These are phyloP conservation scores for Vanessa atalanta DNA, from an alignment of 1,140 invertebrate species.

Conservation along the genomic window DNA sequence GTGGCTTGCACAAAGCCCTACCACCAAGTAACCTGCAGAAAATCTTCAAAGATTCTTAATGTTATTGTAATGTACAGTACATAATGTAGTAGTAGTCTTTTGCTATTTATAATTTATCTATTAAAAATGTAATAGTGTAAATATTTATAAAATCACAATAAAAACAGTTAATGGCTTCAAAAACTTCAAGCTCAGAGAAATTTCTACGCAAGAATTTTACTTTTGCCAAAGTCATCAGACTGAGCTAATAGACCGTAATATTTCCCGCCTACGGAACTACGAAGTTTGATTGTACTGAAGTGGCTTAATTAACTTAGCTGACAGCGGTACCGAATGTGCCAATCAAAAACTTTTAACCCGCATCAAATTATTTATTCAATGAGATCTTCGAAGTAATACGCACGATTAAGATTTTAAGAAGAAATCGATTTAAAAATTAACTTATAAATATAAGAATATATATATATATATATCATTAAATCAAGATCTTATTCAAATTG, in stretches of 20 bases:
- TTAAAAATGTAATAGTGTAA: too few relatives aligned
- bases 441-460: too few relatives aligned
- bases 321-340: slow-evolving; percentile 2
- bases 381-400: slow-evolving; percentile 2
- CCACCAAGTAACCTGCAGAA: too few relatives aligned
- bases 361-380: slow-evolving; percentile 37
- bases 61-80: not conserved
- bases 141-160: not conserved
- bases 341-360: slow-evolving; percentile 15
- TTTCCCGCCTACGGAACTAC: not conserved
- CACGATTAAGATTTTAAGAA: too few relatives aligned
- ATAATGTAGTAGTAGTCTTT: not conserved
- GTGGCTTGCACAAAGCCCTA: too few relatives aligned
- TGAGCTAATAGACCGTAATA: slow-evolving; percentile 9
- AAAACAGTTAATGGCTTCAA: not conserved
- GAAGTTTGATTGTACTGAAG: slow-evolving; percentile 14
- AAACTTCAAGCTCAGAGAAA: not conserved
- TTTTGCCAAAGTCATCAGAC: slow-evolving; percentile 1
- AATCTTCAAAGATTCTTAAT: too few relatives aligned
- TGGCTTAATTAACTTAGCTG: slow-evolving; percentile 15
- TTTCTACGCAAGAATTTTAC: slow-evolving; percentile 7
- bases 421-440: too few relatives aligned
- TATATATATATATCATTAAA: too few relatives aligned
- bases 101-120: too few relatives aligned
- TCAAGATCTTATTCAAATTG: too few relatives aligned